phyloP scores from a whole-genome alignment of 2,113 vertebrate species.

The Carassius gibelio region DNA sequence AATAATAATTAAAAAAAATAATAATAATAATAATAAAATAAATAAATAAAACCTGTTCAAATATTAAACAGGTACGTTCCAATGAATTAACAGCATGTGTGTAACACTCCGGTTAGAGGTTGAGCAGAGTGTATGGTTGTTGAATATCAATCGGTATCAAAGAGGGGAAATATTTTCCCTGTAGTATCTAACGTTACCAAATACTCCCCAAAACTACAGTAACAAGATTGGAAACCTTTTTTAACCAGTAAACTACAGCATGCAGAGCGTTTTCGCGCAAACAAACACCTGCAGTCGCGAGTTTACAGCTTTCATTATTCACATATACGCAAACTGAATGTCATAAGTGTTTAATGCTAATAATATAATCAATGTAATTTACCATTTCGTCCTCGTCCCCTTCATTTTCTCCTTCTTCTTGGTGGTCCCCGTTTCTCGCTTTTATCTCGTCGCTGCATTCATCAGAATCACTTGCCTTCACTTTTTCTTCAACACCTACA shows the following conservation, averaged over 20 bases:
- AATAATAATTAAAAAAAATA: no score
- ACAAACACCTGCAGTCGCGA: not conserved
- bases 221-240: not conserved
- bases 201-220: not conserved
- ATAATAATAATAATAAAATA: no score
- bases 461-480: constrained; percentile 30
- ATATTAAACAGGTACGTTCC: no score
- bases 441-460: constrained; percentile 36
- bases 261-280: not conserved
- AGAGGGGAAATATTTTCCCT: not conserved
- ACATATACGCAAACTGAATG: not conserved
- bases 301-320: not conserved
- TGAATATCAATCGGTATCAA: not conserved
- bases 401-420: constrained; percentile 42
- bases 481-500: constrained; percentile 29
- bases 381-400: constrained; percentile 61
- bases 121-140: no score
- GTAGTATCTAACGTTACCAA: not conserved
- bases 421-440: constrained; percentile 37
- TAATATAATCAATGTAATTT: constrained; percentile 13
- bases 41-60: no score
- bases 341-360: not conserved
- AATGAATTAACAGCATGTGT: no score
- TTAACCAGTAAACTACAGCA: not conserved
- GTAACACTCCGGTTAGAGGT: no score